phyloP scores from a whole-genome alignment of 2,113 vertebrate genomes.

The Smithornis capensis region DNA sequence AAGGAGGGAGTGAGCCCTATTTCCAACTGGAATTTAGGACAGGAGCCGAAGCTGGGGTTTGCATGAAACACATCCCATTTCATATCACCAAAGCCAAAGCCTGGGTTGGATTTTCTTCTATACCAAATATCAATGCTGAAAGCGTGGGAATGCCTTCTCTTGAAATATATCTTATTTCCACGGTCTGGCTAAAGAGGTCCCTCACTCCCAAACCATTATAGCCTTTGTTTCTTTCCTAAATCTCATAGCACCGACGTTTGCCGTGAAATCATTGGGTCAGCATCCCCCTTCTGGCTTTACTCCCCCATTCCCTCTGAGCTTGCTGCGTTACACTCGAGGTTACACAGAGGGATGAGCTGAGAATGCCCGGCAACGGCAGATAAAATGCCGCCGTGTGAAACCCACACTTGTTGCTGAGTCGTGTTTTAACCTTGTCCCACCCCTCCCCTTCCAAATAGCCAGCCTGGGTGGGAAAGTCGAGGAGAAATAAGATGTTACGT shows the following conservation, averaged over 20 bases:
- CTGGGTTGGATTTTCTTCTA: neutral
- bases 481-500: conserved; percentile 28
- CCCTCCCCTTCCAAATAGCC: neutral
- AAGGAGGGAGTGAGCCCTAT: neutral
- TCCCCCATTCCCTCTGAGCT: neutral
- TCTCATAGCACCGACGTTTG: neutral
- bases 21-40: neutral
- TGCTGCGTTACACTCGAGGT: neutral
- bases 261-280: conserved; percentile 14
- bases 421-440: neutral
- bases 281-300: neutral
- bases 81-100: neutral
- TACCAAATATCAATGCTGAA: neutral
- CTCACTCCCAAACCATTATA: conserved; percentile 49
- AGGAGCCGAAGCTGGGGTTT: neutral
- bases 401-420: neutral
- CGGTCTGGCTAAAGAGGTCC: neutral
- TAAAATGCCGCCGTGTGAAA: neutral
- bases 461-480: neutral
- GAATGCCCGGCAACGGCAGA: neutral
- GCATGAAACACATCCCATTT: neutral
- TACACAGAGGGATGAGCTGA: neutral
- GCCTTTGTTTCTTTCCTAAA: conserved; percentile 41
- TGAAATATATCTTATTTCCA: conserved; percentile 50
- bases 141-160: conserved; percentile 31